Base-by-base conservation (phyloP, 2,888 invertebrate species). In the Drosophila seclusa region DNA sequence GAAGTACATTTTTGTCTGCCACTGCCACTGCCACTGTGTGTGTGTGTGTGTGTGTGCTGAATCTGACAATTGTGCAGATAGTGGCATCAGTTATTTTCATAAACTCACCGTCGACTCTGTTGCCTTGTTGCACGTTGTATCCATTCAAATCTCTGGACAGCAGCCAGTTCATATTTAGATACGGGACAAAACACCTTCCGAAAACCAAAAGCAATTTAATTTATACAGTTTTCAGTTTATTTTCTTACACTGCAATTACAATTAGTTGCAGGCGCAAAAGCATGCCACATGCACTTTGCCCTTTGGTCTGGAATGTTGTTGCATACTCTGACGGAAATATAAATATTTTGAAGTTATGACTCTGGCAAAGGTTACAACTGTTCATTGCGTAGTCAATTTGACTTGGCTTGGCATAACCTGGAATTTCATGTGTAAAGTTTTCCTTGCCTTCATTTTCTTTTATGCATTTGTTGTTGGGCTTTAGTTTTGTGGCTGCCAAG, bases 71-170 rank as follows among this genome's bases (percentile, higher is more conserved):
- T 78, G 65, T 78, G 76, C 57, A 80, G 72, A 65, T 66, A 60
- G 53, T 60, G 75, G 55, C 66, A 66, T 67, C 53, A 76, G 69
- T 55, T 77, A 80, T 79, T 80, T 80, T 80, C 78, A 78, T 78
- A 80, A 68, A 80, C 73, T 80, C 66, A 29, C 63, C 55, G 40
- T 38, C 50, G 24, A 5, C 60, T 34, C 63, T 64, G 54, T 58
- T 38, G 53, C 58, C 45, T 24, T 45, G 24, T 31, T 55, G 45
- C 29, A 32, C 53, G 52, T 34, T 34, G 21, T 32, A 6, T 52
- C n/a, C 27, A n/a, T 24, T 21, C 27, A 58, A 58, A 57, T 73
- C 63, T 68, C 58, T 79, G 81, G 78, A 60, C 60, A 68, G 62
- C 63, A 80, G 72, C 65, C 80, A 78, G 76, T 80, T 76, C 60